Conservation (phyloP, 2,888 invertebrate species). For the Galerucella nymphaeae region DNA sequence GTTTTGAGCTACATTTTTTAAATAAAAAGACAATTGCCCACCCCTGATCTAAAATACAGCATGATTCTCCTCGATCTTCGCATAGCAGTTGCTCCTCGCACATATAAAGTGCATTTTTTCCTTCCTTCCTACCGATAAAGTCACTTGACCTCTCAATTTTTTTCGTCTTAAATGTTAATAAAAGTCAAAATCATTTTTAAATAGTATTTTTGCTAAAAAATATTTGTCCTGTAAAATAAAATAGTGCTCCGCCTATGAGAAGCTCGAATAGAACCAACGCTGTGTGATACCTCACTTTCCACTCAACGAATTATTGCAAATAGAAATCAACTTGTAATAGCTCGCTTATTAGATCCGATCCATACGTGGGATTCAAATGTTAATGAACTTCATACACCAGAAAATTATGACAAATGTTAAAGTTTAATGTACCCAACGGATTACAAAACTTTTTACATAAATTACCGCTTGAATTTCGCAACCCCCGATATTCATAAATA, state of each 20-base stretch:
- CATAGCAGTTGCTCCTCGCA: too few species aligned
- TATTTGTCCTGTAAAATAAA: too few species aligned
- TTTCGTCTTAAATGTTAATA: too few species aligned
- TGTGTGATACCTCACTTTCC: conserved; percentile 44
- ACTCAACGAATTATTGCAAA: conserved; percentile 41
- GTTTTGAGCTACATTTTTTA: too few species aligned
- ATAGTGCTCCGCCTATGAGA: conserved; percentile 25
- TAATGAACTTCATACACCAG: conserved; percentile 43
- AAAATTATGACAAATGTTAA: conserved; percentile 46
- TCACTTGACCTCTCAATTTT: too few species aligned
- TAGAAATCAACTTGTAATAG: conserved; percentile 44
- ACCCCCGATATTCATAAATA: conserved; percentile 40
- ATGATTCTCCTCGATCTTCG: too few species aligned
- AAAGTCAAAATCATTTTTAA: too few species aligned
- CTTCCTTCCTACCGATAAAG: too few species aligned
- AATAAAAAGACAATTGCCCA: too few species aligned
- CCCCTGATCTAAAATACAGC: too few species aligned
- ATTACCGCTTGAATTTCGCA: conserved; percentile 42
- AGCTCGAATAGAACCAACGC: conserved; percentile 28
- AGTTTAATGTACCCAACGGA: conserved; percentile 41
- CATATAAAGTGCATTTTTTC: too few species aligned
- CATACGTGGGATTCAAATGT: conserved; percentile 44
- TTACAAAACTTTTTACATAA: conserved; percentile 41
- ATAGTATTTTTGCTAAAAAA: too few species aligned
- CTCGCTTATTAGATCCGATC: conserved; percentile 38